A percentile compares a stretch with the other conserved stretches of the same genome.
Evolutionary conservation across 64 coral and sea anemone genomes (phyloP).

Genomic region (Stichodactyla helianthus): DNA sequence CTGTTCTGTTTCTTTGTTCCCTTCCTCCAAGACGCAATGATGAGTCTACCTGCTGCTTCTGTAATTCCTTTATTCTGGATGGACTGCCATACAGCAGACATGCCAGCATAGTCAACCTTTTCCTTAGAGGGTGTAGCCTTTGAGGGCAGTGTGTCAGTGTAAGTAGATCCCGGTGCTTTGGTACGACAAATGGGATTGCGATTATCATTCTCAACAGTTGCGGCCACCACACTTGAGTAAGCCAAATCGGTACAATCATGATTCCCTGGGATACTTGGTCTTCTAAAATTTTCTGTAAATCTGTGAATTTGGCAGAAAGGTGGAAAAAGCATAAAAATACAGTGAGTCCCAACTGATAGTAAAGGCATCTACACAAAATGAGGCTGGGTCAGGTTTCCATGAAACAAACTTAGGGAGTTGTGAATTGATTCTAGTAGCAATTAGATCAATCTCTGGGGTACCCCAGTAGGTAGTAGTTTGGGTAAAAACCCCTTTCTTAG

Average conservation of each 20-base stretch:
- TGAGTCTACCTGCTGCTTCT: slow-evolving; percentile 11
- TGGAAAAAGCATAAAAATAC: slow-evolving; percentile 50
- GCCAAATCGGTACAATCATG: too few relatives aligned
- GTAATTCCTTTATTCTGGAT: slow-evolving; percentile 34
- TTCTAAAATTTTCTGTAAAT: too few relatives aligned
- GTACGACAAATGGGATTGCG: too few relatives aligned
- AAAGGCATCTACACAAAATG: slow-evolving; percentile 52
- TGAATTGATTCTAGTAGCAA: slow-evolving; percentile 40
- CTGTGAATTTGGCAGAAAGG: slow-evolving; percentile 40
- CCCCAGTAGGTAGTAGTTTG: too few relatives aligned
- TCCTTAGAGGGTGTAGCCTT: slow-evolving; percentile 23
- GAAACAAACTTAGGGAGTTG: slow-evolving; percentile 33
- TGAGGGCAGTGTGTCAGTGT: too few relatives aligned
- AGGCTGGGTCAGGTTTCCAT: slow-evolving; percentile 35
- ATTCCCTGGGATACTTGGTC: too few relatives aligned
- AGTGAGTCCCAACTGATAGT: slow-evolving; percentile 30
- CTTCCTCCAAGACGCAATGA: slow-evolving; percentile 28
- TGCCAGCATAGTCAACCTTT: slow-evolving; percentile 27
- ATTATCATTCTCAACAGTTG: too few relatives aligned
- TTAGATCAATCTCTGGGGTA: slow-evolving; percentile 57
- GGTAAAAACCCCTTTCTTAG: too few relatives aligned
- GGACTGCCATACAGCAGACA: slow-evolving; percentile 45
- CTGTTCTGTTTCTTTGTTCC: too few relatives aligned
- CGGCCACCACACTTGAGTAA: too few relatives aligned
- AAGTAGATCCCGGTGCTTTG: too few relatives aligned